Evolutionary conservation across 1,140 invertebrate genomes (phyloP), one percentile per base, ranked within the genome.

Genomic region (Drosophila teissieri): DNA sequence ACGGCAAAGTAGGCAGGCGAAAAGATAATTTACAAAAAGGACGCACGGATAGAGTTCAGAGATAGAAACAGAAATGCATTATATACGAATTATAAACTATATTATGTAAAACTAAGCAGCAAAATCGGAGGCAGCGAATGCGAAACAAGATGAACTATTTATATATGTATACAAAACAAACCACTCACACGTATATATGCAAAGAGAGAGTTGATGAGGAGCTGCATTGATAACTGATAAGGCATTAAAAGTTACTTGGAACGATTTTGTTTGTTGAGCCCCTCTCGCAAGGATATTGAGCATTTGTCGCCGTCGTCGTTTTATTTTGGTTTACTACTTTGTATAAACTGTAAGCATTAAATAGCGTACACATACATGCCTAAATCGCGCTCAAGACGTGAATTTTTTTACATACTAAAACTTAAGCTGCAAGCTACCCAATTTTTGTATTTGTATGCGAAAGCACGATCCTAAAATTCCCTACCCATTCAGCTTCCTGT

Each of bases 391-490:
- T 51, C 51, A 31, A 73, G 54, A 60, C 76, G 76, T 65, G 80
- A 72, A 54, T 82, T 78, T 77, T 77, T 58, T 34, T 31, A 31
- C 55, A 46, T 40, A 78, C 60, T 44, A 44, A 44, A 67, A 57
- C 67, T 70, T 57, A 56, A 82, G 82, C 82, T 86, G 65, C 75
- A 86, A 86, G 82, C 82, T 79, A 64, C 55, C 65, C 74, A 61
- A 86, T 76, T 82, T 82, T 86, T 86, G 84, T 86, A 86, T 78
- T 67, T 86, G 77, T 86, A 81, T 70, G 61, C 48, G 31, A 64
- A 72, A 55, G 45, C 22, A 44, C 70, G 51, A 27, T 37, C 63
- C 58, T 24, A 8, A 36, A 10, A 34, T 34, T 36, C 11, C 37
- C 36, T n/a, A n/a, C 36, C 67, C 24, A 70, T 70, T 39, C 39